A percentile compares a stretch with the other conserved stretches of the same genome.
phyloP scores from a whole-genome alignment of 2,888 invertebrate species.

The Phytoseiulus persimilis region DNA sequence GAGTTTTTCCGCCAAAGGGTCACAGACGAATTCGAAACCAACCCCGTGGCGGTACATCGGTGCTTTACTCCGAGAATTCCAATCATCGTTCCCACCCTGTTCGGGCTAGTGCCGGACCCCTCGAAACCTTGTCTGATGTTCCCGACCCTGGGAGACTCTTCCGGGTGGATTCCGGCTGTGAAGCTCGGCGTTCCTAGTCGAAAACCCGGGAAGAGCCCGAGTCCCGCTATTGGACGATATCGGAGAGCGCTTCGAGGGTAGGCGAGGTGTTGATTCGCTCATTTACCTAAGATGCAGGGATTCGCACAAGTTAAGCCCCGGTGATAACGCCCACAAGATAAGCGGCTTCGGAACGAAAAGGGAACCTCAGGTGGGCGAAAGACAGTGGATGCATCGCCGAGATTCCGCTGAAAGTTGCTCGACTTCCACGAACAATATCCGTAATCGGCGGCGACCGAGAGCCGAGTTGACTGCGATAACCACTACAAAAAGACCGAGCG shows the following conservation, averaged over 20 bases:
- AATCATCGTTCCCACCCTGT: too few species aligned
- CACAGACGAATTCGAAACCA: background rate
- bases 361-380: background rate
- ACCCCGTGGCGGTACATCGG: too few species aligned
- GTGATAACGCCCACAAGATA: background rate
- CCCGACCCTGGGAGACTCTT: too few species aligned
- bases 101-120: too few species aligned
- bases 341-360: background rate
- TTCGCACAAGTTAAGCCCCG: background rate
- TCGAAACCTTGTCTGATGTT: too few species aligned
- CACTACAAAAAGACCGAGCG: background rate
- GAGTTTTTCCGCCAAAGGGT: background rate
- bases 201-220: too few species aligned
- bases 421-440: slow-evolving; percentile 5
- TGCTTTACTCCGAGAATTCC: too few species aligned
- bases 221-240: too few species aligned
- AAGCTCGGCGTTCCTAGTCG: too few species aligned
- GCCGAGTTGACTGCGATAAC: background rate
- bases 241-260: background rate
- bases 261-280: background rate
- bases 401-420: background rate
- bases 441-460: background rate
- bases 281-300: background rate
- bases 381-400: background rate
- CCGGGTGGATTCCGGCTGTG: too few species aligned